These are phyloP conservation scores for Syngnathus acus DNA, from an alignment of 2,797 vertebrate genomes.

Conservation along the genomic window DNA sequence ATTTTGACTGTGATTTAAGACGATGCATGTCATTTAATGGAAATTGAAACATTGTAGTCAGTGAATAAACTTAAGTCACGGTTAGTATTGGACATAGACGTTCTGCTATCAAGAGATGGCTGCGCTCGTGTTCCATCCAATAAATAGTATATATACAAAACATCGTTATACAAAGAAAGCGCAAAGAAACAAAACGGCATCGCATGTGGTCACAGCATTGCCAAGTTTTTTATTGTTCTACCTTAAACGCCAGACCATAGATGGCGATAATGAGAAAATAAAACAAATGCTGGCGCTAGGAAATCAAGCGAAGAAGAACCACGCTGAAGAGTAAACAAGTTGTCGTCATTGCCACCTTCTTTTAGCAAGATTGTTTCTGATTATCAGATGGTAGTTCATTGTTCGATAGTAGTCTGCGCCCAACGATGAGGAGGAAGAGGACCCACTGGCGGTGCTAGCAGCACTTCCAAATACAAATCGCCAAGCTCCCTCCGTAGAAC, in stretches of 20 bases:
- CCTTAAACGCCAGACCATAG: background rate
- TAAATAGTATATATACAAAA: background rate
- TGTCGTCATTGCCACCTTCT: background rate
- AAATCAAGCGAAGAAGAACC: background rate
- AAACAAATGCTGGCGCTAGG: background rate
- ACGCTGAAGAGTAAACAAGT: background rate
- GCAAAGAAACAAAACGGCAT: background rate
- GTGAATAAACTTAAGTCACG: background rate
- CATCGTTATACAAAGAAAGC: too few relatives aligned
- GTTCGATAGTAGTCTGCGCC: background rate
- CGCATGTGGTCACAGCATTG: background rate
- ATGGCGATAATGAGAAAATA: background rate
- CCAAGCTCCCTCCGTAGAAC: constrained; percentile 4
- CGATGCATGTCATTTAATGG: background rate
- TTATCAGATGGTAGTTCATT: background rate
- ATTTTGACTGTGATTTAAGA: background rate
- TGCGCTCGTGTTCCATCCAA: background rate
- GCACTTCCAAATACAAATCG: constrained; percentile 5
- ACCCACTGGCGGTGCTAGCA: background rate
- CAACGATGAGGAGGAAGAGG: background rate
- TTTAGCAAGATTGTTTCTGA: background rate
- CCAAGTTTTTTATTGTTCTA: background rate
- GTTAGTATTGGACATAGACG: background rate
- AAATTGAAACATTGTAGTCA: background rate
- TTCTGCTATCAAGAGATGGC: background rate